phyloP scores from a whole-genome alignment of 2,113 vertebrate species.

The Anseranas semipalmata region DNA sequence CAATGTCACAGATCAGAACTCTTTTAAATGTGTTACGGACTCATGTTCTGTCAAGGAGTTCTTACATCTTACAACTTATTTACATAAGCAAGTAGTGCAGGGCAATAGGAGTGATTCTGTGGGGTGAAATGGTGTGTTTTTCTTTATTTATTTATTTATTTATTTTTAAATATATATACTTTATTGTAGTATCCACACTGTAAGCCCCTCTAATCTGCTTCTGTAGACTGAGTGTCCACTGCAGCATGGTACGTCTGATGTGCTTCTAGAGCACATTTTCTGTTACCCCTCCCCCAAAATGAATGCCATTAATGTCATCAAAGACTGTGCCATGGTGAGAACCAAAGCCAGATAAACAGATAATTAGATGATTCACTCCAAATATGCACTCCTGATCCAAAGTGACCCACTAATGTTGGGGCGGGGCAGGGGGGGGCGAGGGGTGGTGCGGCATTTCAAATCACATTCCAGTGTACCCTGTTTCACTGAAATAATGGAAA shows the following conservation, averaged over 20 bases:
- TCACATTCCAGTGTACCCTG: not conserved
- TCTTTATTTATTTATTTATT: not conserved
- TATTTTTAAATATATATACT: too few relatives aligned
- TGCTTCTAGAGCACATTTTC: not conserved
- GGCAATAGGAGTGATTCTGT: not conserved
- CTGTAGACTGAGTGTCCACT: not conserved
- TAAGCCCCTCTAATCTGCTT: not conserved
- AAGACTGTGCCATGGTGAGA: not conserved
- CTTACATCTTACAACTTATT: not conserved
- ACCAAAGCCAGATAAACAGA: not conserved
- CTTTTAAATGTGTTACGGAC: not conserved
- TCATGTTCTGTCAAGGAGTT: not conserved
- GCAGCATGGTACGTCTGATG: accelerated
- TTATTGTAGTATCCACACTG: not conserved
- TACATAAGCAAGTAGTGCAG: not conserved
- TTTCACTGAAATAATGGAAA: not conserved
- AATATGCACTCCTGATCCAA: not conserved
- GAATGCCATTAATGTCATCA: not conserved
- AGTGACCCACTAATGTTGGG: not conserved
- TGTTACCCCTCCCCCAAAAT: not conserved
- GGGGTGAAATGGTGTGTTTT: not conserved
- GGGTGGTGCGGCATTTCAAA: not conserved
- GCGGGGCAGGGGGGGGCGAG: too few relatives aligned
- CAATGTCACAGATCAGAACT: not conserved
- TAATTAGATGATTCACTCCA: not conserved